Evolutionary conservation across 2,888 invertebrate species (phyloP).

Genomic region (Harmothoe impar): DNA sequence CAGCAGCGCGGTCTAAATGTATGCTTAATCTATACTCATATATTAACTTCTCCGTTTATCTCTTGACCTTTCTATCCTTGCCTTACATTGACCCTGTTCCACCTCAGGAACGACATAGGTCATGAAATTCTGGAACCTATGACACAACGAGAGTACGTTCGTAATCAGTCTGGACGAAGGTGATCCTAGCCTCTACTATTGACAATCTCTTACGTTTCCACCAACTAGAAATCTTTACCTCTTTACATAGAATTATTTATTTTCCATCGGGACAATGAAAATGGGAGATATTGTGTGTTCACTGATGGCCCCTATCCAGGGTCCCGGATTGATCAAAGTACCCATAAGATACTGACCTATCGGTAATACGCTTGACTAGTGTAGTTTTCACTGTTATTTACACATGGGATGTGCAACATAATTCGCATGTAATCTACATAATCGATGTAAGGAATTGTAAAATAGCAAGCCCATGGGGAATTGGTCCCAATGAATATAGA

Average conservation of each 20-base stretch:
- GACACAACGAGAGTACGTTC: background rate
- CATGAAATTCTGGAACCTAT: conserved; percentile 58
- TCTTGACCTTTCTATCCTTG: conserved; percentile 60
- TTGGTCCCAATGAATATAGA: too few relatives aligned
- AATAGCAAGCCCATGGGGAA: too few relatives aligned
- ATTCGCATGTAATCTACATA: too few relatives aligned
- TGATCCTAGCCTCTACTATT: conserved; percentile 46
- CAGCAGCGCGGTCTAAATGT: background rate
- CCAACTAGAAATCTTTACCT: background rate
- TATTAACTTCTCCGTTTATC: conserved; percentile 13
- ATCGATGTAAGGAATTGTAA: too few relatives aligned
- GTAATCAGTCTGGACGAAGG: background rate
- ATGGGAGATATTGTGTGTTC: background rate
- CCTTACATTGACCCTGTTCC: conserved; percentile 51
- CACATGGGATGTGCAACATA: too few relatives aligned
- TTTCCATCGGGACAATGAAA: conserved; percentile 10
- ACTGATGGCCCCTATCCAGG: background rate
- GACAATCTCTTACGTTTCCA: conserved; percentile 53
- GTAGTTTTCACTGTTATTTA: background rate
- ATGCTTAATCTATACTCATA: background rate
- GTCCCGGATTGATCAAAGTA: background rate
- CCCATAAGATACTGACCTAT: background rate
- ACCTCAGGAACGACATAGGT: conserved; percentile 48
- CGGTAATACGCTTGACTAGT: background rate
- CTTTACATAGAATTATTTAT: background rate